A percentile compares a stretch with the other conserved stretches of the same genome.
Evolutionary conservation across 2,113 vertebrate genomes (phyloP).

Genomic region (Chloropsis cyanopogon): DNA sequence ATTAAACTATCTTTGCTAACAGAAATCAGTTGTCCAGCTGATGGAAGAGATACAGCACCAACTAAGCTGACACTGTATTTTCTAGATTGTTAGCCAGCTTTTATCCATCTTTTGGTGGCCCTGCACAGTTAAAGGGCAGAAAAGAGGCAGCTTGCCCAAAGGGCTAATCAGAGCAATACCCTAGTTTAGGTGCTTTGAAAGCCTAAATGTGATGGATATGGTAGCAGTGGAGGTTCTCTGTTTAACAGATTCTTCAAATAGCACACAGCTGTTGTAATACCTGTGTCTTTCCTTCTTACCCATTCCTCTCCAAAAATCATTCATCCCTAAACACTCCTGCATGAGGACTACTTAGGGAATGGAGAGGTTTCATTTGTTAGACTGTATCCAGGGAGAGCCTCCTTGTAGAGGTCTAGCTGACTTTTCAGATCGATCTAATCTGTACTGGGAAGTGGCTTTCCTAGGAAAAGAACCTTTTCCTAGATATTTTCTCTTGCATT

Average conservation of each 20-base stretch:
- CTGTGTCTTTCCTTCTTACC: neutral
- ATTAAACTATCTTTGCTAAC: constrained; percentile 37
- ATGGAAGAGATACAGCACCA: constrained; percentile 2
- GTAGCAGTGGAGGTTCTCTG: neutral
- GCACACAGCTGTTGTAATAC: neutral
- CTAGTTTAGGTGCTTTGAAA: neutral
- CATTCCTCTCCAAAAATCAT: neutral
- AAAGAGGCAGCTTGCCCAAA: neutral
- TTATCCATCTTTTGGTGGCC: neutral
- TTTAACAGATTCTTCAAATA: neutral
- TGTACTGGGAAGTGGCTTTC: neutral
- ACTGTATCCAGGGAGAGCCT: neutral
- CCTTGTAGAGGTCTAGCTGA: neutral
- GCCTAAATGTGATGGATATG: neutral
- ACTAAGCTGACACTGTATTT: neutral
- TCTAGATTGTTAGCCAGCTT: constrained; percentile 22
- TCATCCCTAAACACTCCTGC: neutral
- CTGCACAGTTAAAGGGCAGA: neutral
- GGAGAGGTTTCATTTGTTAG: neutral
- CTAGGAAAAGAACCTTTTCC: neutral
- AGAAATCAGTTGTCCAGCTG: constrained; percentile 39
- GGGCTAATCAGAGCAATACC: neutral
- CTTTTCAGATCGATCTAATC: neutral
- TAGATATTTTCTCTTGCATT: neutral
- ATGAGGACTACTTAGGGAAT: neutral